These are phyloP conservation scores for Lamprologus speciosus DNA, from an alignment of 2,113 vertebrate genomes.

Conservation along the genomic window DNA sequence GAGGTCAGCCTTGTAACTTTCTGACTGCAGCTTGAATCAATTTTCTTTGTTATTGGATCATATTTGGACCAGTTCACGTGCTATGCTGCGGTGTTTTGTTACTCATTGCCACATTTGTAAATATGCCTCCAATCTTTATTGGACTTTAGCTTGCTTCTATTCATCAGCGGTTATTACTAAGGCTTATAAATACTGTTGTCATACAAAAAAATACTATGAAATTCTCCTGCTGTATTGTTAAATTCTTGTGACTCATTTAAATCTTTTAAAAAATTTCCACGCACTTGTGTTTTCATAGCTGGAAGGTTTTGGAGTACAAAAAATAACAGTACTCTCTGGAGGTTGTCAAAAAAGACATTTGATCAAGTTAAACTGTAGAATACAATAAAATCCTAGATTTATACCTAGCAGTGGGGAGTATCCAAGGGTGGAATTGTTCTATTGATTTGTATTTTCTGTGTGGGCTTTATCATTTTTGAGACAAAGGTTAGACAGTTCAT, in stretches of 20 bases:
- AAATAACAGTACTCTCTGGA: not conserved
- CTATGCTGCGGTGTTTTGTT: not conserved
- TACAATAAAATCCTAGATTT: not conserved
- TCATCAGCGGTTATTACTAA: not conserved
- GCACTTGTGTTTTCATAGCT: not conserved
- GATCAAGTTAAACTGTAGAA: not conserved
- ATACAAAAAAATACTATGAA: not conserved
- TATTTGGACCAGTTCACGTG: rapidly evolving
- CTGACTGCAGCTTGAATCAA: not conserved
- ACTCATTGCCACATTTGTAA: not conserved
- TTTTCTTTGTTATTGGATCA: not conserved
- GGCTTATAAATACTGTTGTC: not conserved
- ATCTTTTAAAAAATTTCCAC: not conserved
- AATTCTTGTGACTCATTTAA: not conserved
- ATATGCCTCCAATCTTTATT: not conserved
- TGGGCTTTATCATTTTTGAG: not conserved
- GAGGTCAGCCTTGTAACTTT: not conserved
- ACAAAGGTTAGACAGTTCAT: not conserved
- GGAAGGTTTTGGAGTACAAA: not conserved
- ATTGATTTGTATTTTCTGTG: not conserved
- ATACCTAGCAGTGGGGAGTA: not conserved
- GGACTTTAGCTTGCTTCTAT: not conserved
- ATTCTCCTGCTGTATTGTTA: not conserved
- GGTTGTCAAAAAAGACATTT: not conserved
- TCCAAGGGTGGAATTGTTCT: not conserved